Percentiles rank a stretch among this genome's conserved stretches.
These are phyloP conservation scores for Phorcus lineatus DNA, from an alignment of 2,888 invertebrate species.

Conservation along the genomic window DNA sequence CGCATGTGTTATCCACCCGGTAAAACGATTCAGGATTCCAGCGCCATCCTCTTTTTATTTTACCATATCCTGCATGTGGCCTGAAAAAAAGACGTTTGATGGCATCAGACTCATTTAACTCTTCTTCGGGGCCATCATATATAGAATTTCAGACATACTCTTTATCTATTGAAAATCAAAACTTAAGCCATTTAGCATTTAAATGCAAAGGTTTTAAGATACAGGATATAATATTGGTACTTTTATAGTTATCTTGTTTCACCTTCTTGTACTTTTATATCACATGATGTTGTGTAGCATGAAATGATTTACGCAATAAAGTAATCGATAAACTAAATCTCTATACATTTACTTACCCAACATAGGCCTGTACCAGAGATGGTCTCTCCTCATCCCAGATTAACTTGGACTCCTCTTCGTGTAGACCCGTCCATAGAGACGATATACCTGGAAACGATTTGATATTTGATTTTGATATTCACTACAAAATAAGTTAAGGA, in stretches of 20 bases:
- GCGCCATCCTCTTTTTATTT: constrained; percentile 17
- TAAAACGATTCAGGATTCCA: constrained; percentile 26
- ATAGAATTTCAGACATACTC: too few relatives aligned
- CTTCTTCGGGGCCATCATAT: too few relatives aligned
- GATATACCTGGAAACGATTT: constrained; percentile 41
- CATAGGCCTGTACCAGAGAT: constrained; percentile 42
- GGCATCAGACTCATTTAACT: too few relatives aligned
- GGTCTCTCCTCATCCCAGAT: constrained; percentile 62
- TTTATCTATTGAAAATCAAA: too few relatives aligned
- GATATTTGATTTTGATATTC: neutral
- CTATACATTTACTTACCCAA: constrained; percentile 37
- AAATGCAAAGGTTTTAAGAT: too few relatives aligned
- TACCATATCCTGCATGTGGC: neutral
- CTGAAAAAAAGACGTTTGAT: constrained; percentile 22
- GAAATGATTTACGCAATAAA: too few relatives aligned
- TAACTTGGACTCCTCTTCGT: constrained; percentile 50
- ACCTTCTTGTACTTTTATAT: too few relatives aligned
- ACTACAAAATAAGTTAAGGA: too few relatives aligned
- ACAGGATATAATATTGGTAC: too few relatives aligned
- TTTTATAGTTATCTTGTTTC: too few relatives aligned
- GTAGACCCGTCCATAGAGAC: constrained; percentile 61
- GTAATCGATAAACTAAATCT: neutral
- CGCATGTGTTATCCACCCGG: constrained; percentile 1
- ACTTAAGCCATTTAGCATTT: too few relatives aligned
- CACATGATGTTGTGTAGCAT: too few relatives aligned